Percentiles rank a stretch among this genome's conserved stretches.
Conservation (phyloP, 2,888 invertebrate species). For the Athalia circularis region DNA sequence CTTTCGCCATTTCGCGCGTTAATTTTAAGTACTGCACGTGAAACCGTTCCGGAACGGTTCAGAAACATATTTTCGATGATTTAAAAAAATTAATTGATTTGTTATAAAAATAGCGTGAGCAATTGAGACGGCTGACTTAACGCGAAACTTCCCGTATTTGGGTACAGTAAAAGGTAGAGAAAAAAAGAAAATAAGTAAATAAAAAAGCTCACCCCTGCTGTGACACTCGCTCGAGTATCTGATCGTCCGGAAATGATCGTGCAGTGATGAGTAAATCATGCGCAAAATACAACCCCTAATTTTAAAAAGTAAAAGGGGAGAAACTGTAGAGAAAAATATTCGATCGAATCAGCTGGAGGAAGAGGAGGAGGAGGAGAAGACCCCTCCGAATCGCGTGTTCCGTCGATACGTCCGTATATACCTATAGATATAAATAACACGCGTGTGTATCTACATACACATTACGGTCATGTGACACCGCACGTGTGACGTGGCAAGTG, state of each 20-base stretch:
- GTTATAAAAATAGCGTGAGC: too few relatives aligned
- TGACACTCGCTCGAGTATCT: conserved; percentile 11
- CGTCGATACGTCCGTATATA: conserved; percentile 22
- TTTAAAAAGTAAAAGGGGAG: conserved; percentile 13
- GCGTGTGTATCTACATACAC: too few relatives aligned
- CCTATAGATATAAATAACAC: neutral
- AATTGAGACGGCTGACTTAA: too few relatives aligned
- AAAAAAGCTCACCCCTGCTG: conserved; percentile 21
- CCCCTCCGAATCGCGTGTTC: conserved; percentile 28
- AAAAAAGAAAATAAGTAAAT: neutral
- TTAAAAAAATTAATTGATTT: too few relatives aligned
- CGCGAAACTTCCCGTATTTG: too few relatives aligned
- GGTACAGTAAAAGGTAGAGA: neutral
- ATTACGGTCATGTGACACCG: too few relatives aligned
- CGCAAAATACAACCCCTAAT: conserved; percentile 33
- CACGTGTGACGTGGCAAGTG: too few relatives aligned
- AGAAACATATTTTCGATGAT: too few relatives aligned
- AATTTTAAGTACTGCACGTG: too few relatives aligned
- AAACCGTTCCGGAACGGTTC: too few relatives aligned
- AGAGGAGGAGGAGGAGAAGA: neutral
- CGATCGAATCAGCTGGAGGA: conserved; percentile 13
- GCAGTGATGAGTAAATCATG: conserved; percentile 36
- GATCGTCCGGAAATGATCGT: neutral
- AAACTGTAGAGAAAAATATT: neutral
- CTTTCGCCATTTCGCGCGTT: too few relatives aligned